Base-by-base conservation (phyloP, 92 coral and sea anemone species). In the Actinernus sp. region DNA sequence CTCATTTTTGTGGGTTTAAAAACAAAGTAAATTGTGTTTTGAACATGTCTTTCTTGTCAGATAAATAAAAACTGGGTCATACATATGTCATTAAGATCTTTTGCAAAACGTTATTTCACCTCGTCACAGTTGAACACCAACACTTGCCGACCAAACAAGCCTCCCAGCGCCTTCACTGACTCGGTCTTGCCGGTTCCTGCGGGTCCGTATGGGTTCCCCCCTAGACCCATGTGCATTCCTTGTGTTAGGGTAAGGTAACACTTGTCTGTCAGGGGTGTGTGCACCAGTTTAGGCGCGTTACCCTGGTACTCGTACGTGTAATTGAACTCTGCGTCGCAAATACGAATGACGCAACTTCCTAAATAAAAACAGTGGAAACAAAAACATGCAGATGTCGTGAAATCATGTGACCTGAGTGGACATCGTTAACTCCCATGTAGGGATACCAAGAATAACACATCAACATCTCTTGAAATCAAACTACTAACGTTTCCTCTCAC, bases 181-280 rank as follows among this genome's bases (percentile, higher is more conserved):
- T 94, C 98, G 4, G 98, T 94, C 81, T 94, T 94, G 6, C 98
- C 98, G 36, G 98, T 94, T 33, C 98, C 98, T 19, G 98, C 98
- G 58, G 98, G 98, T 25, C 98, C 98, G 30, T 94, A 94, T 6
- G 98, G 98, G 80, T 94, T 94, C 39, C 98, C 98, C 49, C 98
- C 98, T 21, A 94, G 88, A 26, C 98, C 98, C 91, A 94, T 85
- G 74, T 91, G 97, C 97, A 94, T 91, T 31, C 98, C 98, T 76
- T 94, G 98, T 65, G 98, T 94, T 46, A 94, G 74, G n/a, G 98
- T 94, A 34, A 94, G 66, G 88, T 94, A 94, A 53, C 98, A 94
- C 81, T 94, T 94, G 74, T 94, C 98, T 61, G 98, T 94, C 71
- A 94, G 88, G 58, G 98, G 98, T 28, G 98, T 94, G 88, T 95